These are phyloP conservation scores for Stenopsyche tienmushanensis DNA, from an alignment of 1,140 invertebrate genomes.

Conservation along the genomic window DNA sequence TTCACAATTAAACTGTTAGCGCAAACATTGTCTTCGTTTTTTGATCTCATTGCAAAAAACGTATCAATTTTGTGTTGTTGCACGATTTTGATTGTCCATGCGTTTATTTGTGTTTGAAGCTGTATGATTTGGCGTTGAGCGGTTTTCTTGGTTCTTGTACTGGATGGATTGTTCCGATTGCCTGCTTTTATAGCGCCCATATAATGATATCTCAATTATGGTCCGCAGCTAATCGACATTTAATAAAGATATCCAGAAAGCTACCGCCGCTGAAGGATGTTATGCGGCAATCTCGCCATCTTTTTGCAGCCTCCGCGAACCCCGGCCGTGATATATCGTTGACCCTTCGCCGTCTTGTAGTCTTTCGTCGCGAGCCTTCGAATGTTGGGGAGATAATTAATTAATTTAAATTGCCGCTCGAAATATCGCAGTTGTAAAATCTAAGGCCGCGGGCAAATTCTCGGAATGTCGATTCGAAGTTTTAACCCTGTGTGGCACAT, in stretches of 20 bases:
- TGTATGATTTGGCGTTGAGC: background rate
- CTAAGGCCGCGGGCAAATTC: too few relatives aligned
- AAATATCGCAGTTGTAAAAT: too few relatives aligned
- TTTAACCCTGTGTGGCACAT: constrained; percentile 13
- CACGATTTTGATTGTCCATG: too few relatives aligned
- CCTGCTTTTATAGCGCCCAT: constrained; percentile 2
- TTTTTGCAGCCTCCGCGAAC: background rate
- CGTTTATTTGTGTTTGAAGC: too few relatives aligned
- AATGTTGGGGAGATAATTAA: background rate
- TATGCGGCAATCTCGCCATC: background rate
- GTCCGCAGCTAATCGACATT: constrained; percentile 19
- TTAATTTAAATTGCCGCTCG: too few relatives aligned
- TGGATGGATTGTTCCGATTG: background rate
- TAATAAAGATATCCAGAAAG: constrained; percentile 18
- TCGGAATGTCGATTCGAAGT: constrained; percentile 1
- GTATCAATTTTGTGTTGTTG: too few relatives aligned
- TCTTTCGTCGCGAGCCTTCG: background rate
- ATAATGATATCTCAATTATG: constrained; percentile 19
- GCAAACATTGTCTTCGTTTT: too few relatives aligned
- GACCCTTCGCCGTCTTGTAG: background rate
- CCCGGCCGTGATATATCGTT: background rate
- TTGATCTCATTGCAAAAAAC: too few relatives aligned
- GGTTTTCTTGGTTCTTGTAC: background rate
- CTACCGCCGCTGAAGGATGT: background rate
- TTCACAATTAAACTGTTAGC: too few relatives aligned